Evolutionary conservation across 1,140 invertebrate species (phyloP).

Genomic region (Ganaspis sp.): DNA sequence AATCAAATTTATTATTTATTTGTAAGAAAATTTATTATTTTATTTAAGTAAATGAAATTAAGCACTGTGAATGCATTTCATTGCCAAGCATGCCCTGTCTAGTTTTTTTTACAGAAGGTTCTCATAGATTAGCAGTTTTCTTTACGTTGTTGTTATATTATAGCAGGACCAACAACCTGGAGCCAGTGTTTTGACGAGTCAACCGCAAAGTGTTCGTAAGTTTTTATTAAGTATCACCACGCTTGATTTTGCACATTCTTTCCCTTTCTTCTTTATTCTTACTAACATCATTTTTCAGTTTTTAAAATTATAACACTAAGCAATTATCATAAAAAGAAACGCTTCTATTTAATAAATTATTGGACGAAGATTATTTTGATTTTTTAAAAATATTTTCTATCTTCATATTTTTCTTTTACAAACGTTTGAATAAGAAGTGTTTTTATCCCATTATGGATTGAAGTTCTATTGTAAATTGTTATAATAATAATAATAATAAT

Average conservation of each 20-base stretch:
- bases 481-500: too few species aligned
- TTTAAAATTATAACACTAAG: background rate
- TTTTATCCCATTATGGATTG: too few species aligned
- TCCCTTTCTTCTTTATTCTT: background rate
- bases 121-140: conserved; percentile 71
- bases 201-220: conserved; percentile 72
- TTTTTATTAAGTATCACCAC: conserved; percentile 59
- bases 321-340: too few species aligned
- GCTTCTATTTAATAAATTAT: too few species aligned
- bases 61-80: conserved; percentile 49
- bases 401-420: too few species aligned
- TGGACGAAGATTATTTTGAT: too few species aligned
- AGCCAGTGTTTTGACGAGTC: conserved; percentile 69
- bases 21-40: background rate
- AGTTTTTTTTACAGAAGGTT: conserved; percentile 55
- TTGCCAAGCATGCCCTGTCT: conserved; percentile 64
- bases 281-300: conserved; percentile 3
- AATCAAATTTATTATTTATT: conserved; percentile 11
- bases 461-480: too few species aligned
- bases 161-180: conserved; percentile 74
- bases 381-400: too few species aligned
- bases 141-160: conserved; percentile 75
- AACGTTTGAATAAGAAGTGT: too few species aligned
- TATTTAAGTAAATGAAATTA: conserved; percentile 6
- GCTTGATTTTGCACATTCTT: conserved; percentile 35